These are phyloP conservation scores for Drosophila anceps DNA, from an alignment of 2,888 invertebrate genomes.

Conservation along the genomic window DNA sequence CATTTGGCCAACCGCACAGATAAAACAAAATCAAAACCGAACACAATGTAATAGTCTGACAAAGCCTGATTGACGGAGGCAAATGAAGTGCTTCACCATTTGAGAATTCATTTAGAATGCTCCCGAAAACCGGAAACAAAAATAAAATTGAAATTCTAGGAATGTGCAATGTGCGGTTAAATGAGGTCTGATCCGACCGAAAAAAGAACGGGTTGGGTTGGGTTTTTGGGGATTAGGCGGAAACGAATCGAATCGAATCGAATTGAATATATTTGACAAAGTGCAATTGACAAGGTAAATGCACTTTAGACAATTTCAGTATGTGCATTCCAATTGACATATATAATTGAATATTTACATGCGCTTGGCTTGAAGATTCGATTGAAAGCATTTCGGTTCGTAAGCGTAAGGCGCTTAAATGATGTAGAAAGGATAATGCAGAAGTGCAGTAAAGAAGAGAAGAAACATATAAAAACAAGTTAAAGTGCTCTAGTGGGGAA, in stretches of 20 bases:
- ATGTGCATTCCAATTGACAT: constrained; percentile 3
- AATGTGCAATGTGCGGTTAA: constrained; percentile 38
- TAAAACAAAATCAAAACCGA: constrained; percentile 22
- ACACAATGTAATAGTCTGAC: constrained; percentile 2
- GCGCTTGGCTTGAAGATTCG: constrained; percentile 1
- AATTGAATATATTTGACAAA: constrained; percentile 4
- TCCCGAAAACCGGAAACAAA: constrained; percentile 26
- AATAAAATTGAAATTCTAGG: constrained; percentile 32
- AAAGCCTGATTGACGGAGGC: constrained; percentile 19
- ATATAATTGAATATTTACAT: constrained; percentile 64
- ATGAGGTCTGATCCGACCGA: constrained; percentile 10
- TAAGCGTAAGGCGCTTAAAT: constrained; percentile 39
- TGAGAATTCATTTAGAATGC: constrained; percentile 7
- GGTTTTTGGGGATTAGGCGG: constrained; percentile 1
- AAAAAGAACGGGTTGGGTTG: too few relatives aligned
- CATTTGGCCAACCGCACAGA: constrained; percentile 18
- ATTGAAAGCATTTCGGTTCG: constrained; percentile 36
- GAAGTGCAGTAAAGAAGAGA: constrained; percentile 15
- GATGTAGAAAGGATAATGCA: constrained; percentile 1
- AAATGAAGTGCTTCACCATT: constrained; percentile 17
- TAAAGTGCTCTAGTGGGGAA: background rate
- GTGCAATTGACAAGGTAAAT: constrained; percentile 3
- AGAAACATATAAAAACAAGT: background rate
- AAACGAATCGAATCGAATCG: constrained; percentile 17
- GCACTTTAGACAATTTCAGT: background rate